These are phyloP conservation scores for Palythoa caribaeorum DNA, from an alignment of 92 coral and sea anemone species.

Conservation along the genomic window DNA sequence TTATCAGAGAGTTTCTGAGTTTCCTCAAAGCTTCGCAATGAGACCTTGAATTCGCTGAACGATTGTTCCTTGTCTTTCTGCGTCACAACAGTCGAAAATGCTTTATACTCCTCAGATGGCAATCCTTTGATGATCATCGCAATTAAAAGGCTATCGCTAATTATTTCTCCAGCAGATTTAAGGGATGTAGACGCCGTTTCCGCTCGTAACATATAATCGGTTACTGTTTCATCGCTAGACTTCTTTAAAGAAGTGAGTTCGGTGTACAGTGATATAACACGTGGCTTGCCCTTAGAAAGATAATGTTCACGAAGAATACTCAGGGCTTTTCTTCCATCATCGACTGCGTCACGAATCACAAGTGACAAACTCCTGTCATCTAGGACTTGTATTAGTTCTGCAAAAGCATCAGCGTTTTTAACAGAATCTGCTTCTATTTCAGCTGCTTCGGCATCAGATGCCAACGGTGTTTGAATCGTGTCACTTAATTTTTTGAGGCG, in stretches of 20 bases:
- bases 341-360: constrained; percentile 54
- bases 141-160: constrained; percentile 47
- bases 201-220: too few species aligned
- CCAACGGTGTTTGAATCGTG: background rate
- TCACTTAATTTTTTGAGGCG: too few species aligned
- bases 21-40: background rate
- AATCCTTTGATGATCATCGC: constrained; percentile 61
- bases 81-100: constrained; percentile 44
- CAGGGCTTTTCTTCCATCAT: constrained; percentile 54
- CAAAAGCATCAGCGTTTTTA: constrained; percentile 53
- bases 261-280: constrained; percentile 45
- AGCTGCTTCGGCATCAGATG: background rate
- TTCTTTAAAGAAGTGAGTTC: constrained; percentile 22
- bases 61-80: constrained; percentile 49
- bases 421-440: too few species aligned
- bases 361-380: constrained; percentile 47
- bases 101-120: constrained; percentile 52
- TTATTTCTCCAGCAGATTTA: background rate
- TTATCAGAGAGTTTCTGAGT: too few species aligned
- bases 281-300: background rate
- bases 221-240: too few species aligned
- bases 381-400: constrained; percentile 43
- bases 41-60: constrained; percentile 49
- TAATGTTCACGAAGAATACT: constrained; percentile 23
- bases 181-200: too few species aligned